Evolutionary conservation across 1,140 invertebrate genomes (phyloP), one percentile per base, ranked within the genome.

Genomic region (Drosophila orena): DNA sequence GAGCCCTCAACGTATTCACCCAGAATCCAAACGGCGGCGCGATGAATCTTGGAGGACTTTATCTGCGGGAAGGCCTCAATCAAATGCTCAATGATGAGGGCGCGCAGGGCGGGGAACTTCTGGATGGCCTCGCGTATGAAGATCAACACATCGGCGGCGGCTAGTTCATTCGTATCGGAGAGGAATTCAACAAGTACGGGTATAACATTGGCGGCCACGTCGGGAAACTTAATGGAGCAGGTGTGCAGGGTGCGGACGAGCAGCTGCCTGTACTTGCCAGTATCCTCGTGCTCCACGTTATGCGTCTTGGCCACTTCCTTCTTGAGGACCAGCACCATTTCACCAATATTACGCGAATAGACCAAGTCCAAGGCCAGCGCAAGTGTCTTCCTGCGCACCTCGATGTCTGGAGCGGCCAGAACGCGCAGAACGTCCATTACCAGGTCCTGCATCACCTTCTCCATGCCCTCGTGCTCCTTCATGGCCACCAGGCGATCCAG

Each of bases 341-440:
- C 98, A 92, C 98, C 97, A 49, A 99, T 98, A 91, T 98, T 99
- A 27, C 98, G 94, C 1, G 97, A 96, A 8, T 97, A 97, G 11
- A 99, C 97, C 79, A 99, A 94, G 89, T 99, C 98, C 93, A 99
- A 94, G 1, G 97, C 97, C 12, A 97, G 90, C 62, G 94, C 95
- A 3, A 99, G 93, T 0, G 98, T 98, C 93, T 99, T 99, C 46
- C 96, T 96, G 49, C 97, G 93, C 8, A 97, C 98, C 94, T 99
- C 99, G 64, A 99, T 94, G 92, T 99, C 99, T 22, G 98, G 97
- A 46, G 98, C 96, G 77, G 97, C 95, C 40, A 99, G 93, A 24
- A 99, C 98, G 38, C 98, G 93, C 46, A 99, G 93, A 80, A 99
- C 97, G 93, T 99, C 99, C 99, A 99, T 99, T 12, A 99, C 98